phyloP scores from a whole-genome alignment of 2,113 vertebrate genomes.

The Melospiza georgiana region DNA sequence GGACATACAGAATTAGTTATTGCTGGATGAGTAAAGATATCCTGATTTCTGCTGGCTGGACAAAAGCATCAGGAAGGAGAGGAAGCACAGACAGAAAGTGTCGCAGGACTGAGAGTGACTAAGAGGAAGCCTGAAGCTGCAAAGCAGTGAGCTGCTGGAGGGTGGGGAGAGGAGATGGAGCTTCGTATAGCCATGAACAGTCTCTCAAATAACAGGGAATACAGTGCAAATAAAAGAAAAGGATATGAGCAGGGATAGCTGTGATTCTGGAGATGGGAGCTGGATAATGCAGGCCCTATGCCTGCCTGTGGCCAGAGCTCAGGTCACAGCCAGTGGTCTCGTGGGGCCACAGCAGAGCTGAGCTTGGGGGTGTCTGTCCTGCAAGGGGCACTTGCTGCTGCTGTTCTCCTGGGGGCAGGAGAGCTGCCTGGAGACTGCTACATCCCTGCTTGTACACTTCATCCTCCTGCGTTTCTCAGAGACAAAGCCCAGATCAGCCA shows the following conservation, averaged over 20 bases:
- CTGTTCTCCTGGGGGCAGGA: background rate
- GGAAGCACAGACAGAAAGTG: background rate
- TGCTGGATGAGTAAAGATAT: background rate
- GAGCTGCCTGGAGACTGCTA: background rate
- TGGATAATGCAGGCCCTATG: background rate
- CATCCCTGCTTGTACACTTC: background rate
- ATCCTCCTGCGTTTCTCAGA: background rate
- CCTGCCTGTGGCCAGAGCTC: background rate
- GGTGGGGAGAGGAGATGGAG: background rate
- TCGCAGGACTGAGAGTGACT: background rate
- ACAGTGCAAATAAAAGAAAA: background rate
- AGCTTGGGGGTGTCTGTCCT: background rate
- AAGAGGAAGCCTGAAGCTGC: background rate
- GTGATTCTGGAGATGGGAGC: background rate
- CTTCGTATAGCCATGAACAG: background rate
- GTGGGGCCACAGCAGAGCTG: fast-evolving
- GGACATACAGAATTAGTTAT: background rate
- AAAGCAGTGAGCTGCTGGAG: background rate
- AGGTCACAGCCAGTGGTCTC: background rate
- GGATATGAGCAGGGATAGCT: background rate
- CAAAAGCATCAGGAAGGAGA: background rate
- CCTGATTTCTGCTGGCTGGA: background rate
- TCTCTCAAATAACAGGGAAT: background rate
- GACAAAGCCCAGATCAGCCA: background rate
- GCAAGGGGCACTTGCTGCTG: background rate